phyloP scores from a whole-genome alignment of 2,797 vertebrate species.

The Enteromius trimaculatus region DNA sequence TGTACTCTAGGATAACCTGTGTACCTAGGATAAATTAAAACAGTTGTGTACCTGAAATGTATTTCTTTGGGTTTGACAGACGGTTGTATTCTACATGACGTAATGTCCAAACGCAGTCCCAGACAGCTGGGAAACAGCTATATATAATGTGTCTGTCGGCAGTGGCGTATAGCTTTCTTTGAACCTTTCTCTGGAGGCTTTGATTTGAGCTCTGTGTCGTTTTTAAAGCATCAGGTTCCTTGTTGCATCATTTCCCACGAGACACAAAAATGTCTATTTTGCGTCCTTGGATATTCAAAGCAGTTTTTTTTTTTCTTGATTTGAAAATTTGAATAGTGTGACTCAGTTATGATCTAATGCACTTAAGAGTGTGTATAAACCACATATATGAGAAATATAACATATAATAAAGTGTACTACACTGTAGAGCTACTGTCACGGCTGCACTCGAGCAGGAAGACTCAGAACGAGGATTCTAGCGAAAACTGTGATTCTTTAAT shows the following conservation, averaged over 20 bases:
- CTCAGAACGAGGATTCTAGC: no score
- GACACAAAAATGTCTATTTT: slow-evolving; percentile 60
- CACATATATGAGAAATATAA: not conserved
- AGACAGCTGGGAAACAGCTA: slow-evolving; percentile 51
- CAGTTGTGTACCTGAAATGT: not conserved
- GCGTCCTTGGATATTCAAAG: not conserved
- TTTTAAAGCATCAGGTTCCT: slow-evolving; percentile 59
- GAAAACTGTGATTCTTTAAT: no score
- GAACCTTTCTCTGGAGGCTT: slow-evolving; percentile 62
- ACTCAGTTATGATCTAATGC: not conserved
- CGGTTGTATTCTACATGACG: slow-evolving; percentile 1
- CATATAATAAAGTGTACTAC: not conserved
- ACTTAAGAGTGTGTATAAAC: not conserved
- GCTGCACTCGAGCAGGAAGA: no score
- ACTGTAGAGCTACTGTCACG: no score
- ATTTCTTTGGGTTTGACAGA: slow-evolving; percentile 16
- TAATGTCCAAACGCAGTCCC: slow-evolving; percentile 9
- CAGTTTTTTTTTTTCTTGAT: not conserved
- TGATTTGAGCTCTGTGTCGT: slow-evolving; percentile 67
- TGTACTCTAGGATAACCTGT: no score
- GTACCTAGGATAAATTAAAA: not conserved
- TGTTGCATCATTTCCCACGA: slow-evolving; percentile 71
- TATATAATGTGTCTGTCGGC: slow-evolving; percentile 69
- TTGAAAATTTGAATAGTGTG: not conserved
- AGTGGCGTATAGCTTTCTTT: slow-evolving; percentile 40